phyloP scores from a whole-genome alignment of 2,113 vertebrate genomes.

The Nibea coibor region DNA sequence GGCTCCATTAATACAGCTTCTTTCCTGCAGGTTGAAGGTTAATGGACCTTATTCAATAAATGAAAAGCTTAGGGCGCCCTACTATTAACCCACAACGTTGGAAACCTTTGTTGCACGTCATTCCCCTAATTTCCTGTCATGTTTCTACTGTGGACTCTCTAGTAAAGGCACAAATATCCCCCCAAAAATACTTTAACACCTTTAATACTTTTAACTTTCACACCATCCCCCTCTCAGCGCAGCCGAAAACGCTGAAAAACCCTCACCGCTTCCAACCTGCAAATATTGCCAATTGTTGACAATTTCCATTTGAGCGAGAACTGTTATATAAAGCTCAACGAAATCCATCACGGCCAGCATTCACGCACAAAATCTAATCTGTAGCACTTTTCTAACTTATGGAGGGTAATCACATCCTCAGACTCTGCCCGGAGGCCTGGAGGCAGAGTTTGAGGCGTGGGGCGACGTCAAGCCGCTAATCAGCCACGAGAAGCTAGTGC shows the following conservation, averaged over 20 bases:
- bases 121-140: background rate
- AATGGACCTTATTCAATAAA: conserved; percentile 39
- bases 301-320: background rate
- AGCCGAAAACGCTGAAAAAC: background rate
- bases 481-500: background rate
- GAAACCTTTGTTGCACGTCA: conserved; percentile 14
- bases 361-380: background rate
- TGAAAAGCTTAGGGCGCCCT: conserved; percentile 23
- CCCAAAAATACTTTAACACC: background rate
- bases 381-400: background rate
- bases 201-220: background rate
- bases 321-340: background rate
- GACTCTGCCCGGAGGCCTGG: too few relatives aligned
- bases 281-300: background rate
- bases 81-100: conserved; percentile 19
- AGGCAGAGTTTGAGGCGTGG: too few relatives aligned
- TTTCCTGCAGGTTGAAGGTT: conserved; percentile 15
- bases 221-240: background rate
- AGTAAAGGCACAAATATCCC: background rate
- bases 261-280: too few relatives aligned
- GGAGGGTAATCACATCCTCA: background rate
- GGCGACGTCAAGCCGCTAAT: too few relatives aligned
- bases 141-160: background rate
- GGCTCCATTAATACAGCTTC: conserved; percentile 24
- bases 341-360: background rate